These are phyloP conservation scores for Glomeris marginata DNA, from an alignment of 2,888 invertebrate species.

Conservation along the genomic window DNA sequence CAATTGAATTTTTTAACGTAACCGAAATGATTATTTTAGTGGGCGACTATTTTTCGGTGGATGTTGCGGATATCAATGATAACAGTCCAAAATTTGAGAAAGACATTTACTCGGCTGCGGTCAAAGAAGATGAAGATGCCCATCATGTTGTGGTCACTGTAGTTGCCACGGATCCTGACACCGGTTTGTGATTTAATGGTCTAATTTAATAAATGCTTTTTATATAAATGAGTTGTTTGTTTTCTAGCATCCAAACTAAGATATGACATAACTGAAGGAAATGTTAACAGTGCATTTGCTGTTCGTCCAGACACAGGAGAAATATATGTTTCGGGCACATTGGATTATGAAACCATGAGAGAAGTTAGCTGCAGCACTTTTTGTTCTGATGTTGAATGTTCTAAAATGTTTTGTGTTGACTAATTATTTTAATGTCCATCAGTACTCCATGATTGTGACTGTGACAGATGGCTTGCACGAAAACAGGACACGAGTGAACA, in stretches of 20 bases:
- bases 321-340: slow-evolving; percentile 90
- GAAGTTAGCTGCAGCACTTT: slow-evolving; percentile 26
- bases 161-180: slow-evolving; percentile 67
- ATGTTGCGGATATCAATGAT: slow-evolving; percentile 91
- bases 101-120: slow-evolving; percentile 36
- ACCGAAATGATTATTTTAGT: slow-evolving; percentile 28
- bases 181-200: no score
- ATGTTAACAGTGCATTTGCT: slow-evolving; percentile 67
- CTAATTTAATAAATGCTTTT: slow-evolving; percentile 8
- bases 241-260: slow-evolving; percentile 56
- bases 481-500: slow-evolving; percentile 65
- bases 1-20: no score
- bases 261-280: slow-evolving; percentile 77
- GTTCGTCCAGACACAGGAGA: slow-evolving; percentile 54
- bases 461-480: slow-evolving; percentile 72
- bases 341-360: slow-evolving; percentile 74
- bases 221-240: slow-evolving; percentile 24
- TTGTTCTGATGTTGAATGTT: slow-evolving; percentile 5
- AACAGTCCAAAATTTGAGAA: slow-evolving; percentile 81
- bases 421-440: slow-evolving; percentile 14
- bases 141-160: slow-evolving; percentile 74
- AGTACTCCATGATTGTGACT: slow-evolving; percentile 64
- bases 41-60: slow-evolving; percentile 70
- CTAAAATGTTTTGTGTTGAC: slow-evolving; percentile 6
- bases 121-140: slow-evolving; percentile 61